These are phyloP conservation scores for Ericerus pela DNA, from an alignment of 1,140 invertebrate species.

Conservation along the genomic window DNA sequence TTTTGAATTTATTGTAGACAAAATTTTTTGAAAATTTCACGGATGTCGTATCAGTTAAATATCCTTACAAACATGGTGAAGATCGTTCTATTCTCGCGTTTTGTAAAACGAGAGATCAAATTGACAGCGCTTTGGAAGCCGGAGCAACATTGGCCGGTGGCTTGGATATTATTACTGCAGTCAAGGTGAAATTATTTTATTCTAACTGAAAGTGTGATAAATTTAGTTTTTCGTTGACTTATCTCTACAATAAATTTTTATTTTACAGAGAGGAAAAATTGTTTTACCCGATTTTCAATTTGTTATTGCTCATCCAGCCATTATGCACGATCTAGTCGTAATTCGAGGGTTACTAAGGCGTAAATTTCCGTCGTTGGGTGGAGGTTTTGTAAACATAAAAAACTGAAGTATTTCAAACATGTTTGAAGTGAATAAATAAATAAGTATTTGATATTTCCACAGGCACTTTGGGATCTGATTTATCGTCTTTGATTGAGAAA, in stretches of 20 bases:
- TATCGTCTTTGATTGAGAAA: constrained; percentile 40
- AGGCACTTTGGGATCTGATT: constrained; percentile 47
- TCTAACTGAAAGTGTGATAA: background rate
- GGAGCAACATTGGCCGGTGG: constrained; percentile 55
- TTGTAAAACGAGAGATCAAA: constrained; percentile 41
- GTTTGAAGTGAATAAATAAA: too few relatives aligned
- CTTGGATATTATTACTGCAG: constrained; percentile 50
- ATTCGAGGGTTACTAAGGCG: constrained; percentile 58
- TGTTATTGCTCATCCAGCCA: constrained; percentile 57
- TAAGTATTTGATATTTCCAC: constrained; percentile 19
- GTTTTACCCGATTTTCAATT: constrained; percentile 52
- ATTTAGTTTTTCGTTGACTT: background rate
- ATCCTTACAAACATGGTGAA: constrained; percentile 46
- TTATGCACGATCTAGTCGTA: constrained; percentile 53
- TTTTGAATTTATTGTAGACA: constrained; percentile 32
- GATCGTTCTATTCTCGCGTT: constrained; percentile 51
- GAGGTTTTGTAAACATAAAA: constrained; percentile 30
- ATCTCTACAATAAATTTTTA: constrained; percentile 16
- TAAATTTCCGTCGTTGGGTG: constrained; percentile 50
- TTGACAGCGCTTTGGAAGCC: constrained; percentile 40
- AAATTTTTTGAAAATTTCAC: constrained; percentile 46
- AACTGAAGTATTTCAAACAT: background rate
- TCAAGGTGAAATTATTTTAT: constrained; percentile 38
- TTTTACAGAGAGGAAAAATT: constrained; percentile 44
- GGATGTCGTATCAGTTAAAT: constrained; percentile 41